Conservation (phyloP, 2,113 vertebrate genomes). For the Mugil cephalus region DNA sequence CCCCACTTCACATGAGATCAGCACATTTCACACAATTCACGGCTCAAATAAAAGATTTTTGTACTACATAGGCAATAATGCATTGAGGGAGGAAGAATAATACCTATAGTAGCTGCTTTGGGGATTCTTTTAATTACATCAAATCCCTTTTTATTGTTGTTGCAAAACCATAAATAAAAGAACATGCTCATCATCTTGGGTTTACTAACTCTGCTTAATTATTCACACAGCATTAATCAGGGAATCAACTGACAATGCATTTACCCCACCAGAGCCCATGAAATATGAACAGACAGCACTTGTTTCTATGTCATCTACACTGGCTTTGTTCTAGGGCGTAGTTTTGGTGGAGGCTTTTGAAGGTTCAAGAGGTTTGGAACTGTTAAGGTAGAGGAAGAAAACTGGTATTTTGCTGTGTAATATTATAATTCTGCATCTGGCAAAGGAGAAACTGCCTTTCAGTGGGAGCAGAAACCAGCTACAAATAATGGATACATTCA, state of each 20-base stretch:
- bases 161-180: conserved; percentile 68
- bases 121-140: conserved; percentile 46
- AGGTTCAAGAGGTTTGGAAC: neutral
- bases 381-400: neutral
- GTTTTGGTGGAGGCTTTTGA: neutral
- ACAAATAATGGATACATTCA: no score
- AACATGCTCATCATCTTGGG: conserved; percentile 57
- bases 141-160: conserved; percentile 48
- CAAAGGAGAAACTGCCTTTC: no score
- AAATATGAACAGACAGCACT: conserved; percentile 49
- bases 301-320: conserved; percentile 31
- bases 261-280: conserved; percentile 46
- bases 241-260: conserved; percentile 51
- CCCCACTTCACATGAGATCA: neutral
- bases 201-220: conserved; percentile 62
- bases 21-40: neutral
- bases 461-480: no score
- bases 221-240: conserved; percentile 66
- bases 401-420: neutral
- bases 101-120: conserved; percentile 24
- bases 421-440: no score
- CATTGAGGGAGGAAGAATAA: conserved; percentile 6
- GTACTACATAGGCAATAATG: conserved; percentile 12
- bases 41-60: conserved; percentile 13
- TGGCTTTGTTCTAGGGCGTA: neutral